A percentile compares a stretch with the other conserved stretches of the same genome.
These are phyloP conservation scores for Myathropa florea DNA, from an alignment of 2,888 invertebrate species.

Conservation along the genomic window DNA sequence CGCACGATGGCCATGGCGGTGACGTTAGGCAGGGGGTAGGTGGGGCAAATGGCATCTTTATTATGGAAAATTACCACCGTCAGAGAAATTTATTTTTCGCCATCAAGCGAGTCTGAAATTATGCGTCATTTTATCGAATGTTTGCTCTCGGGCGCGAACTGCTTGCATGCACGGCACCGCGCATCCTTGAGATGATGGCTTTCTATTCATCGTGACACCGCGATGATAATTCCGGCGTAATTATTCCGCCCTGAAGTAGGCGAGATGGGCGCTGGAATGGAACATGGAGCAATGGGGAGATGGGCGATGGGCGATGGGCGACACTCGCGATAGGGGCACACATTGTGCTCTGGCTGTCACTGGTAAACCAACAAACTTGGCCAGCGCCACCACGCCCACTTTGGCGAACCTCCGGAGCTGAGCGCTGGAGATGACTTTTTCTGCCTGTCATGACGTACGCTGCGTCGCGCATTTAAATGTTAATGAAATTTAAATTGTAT, in stretches of 20 bases:
- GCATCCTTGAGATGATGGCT: constrained; percentile 66
- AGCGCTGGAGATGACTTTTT: not conserved
- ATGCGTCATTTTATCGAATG: constrained; percentile 63
- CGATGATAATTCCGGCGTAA: constrained; percentile 62
- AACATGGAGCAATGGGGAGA: not conserved
- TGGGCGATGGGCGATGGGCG: not conserved
- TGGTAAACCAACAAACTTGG: constrained; percentile 60
- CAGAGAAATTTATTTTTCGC: constrained; percentile 35
- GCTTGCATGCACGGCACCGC: constrained; percentile 3
- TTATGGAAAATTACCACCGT: constrained; percentile 65
- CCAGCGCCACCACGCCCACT: constrained; percentile 50
- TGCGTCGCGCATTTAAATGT: constrained; percentile 61
- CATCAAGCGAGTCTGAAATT: constrained; percentile 48
- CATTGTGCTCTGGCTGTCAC: constrained; percentile 23
- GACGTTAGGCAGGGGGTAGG: not conserved
- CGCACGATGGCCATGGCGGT: not conserved
- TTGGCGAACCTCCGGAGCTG: not conserved
- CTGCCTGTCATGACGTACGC: constrained; percentile 13
- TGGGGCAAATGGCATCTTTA: constrained; percentile 57
- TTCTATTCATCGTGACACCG: constrained; percentile 67
- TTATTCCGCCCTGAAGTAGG: constrained; percentile 63
- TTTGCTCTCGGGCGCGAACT: constrained; percentile 53
- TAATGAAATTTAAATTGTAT: constrained; percentile 71
- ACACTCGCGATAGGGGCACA: not conserved
- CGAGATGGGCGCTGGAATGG: constrained; percentile 24